A percentile compares a stretch with the other conserved stretches of the same genome.
Evolutionary conservation across 2,113 vertebrate genomes (phyloP).

Genomic region (Pipra filicauda): DNA sequence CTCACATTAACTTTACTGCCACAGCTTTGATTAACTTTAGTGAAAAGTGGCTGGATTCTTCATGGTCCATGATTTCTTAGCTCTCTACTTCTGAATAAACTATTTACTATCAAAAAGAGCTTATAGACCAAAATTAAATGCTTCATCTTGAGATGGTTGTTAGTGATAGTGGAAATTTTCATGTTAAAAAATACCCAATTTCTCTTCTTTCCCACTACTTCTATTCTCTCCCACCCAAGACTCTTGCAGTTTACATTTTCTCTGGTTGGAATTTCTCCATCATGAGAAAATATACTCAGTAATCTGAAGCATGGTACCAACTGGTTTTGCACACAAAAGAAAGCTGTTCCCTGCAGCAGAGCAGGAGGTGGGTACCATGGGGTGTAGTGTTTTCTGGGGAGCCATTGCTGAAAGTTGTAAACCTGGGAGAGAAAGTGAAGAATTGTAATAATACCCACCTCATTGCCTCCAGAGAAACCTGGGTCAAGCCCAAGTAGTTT

Average conservation of each 20-base stretch:
- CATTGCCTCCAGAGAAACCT: neutral
- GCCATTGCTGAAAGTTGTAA: neutral
- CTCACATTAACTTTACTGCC: neutral
- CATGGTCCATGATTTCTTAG: neutral
- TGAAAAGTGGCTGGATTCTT: neutral
- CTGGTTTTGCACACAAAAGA: neutral
- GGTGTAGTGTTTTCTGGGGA: neutral
- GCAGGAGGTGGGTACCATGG: neutral
- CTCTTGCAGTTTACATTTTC: neutral
- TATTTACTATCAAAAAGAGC: neutral
- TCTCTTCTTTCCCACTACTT: neutral
- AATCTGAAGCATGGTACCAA: neutral
- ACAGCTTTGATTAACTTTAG: constrained; percentile 21
- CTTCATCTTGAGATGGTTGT: neutral
- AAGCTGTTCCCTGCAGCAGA: neutral
- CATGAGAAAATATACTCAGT: neutral
- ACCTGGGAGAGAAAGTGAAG: neutral
- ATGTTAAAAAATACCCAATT: neutral
- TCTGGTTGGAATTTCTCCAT: neutral
- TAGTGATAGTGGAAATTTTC: neutral
- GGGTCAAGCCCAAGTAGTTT: neutral
- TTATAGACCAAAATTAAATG: neutral
- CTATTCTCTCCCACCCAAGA: neutral
- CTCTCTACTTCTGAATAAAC: neutral
- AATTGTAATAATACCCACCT: neutral